Evolutionary conservation across 2,888 invertebrate genomes (phyloP).

Genomic region (Gymnosoma rotundatum): DNA sequence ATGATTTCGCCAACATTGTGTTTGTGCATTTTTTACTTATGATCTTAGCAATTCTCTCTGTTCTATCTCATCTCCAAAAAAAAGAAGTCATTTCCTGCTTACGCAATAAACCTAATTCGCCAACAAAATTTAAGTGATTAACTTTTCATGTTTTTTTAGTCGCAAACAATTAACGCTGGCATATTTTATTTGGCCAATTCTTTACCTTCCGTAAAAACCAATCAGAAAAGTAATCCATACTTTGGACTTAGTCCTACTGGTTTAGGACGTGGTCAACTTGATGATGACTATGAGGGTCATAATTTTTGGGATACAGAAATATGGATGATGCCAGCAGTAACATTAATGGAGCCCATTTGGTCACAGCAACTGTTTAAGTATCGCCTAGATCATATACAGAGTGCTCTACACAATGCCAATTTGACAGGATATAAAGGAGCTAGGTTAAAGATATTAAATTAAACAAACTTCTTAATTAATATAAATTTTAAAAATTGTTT

Average conservation of each 20-base stretch:
- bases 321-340: constrained; percentile 85
- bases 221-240: constrained; percentile 82
- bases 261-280: constrained; percentile 82
- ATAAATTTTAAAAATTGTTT: neutral
- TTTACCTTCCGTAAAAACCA: constrained; percentile 83
- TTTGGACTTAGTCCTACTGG: constrained; percentile 85
- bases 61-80: no score
- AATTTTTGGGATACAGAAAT: constrained; percentile 87
- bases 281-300: constrained; percentile 83
- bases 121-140: no score
- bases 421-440: constrained; percentile 84
- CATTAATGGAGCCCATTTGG: constrained; percentile 83
- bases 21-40: no score
- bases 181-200: constrained; percentile 85
- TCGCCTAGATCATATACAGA: constrained; percentile 83
- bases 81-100: no score
- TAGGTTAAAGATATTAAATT: constrained; percentile 79
- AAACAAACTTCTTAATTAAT: neutral
- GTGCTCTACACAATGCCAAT: constrained; percentile 83
- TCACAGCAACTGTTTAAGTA: constrained; percentile 83
- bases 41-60: no score
- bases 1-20: no score
- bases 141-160: constrained; percentile 52
- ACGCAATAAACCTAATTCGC: no score
- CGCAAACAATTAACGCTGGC: constrained; percentile 83